A percentile compares a stretch with the other conserved stretches of the same genome.
Conservation (phyloP, 1,140 invertebrate species). For the Heliothis subflexa region DNA sequence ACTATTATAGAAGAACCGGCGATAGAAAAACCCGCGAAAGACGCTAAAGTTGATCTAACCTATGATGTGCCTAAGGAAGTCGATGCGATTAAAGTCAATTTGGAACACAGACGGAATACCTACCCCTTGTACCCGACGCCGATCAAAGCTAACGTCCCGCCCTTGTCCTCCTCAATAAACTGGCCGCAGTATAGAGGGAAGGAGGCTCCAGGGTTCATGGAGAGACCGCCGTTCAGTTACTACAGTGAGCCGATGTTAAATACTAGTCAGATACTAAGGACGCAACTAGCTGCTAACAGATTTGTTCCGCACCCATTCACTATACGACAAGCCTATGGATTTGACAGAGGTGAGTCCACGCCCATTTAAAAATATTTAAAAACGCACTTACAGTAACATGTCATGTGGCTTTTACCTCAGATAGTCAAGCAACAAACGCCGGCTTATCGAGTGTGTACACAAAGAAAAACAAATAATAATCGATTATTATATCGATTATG, state of each 20-base stretch:
- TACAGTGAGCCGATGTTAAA: slow-evolving; percentile 76
- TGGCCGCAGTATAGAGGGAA: slow-evolving; percentile 70
- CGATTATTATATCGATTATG: slow-evolving; percentile 27
- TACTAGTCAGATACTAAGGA: slow-evolving; percentile 70
- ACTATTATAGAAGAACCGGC: slow-evolving; percentile 29
- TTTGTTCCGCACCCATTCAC: slow-evolving; percentile 65
- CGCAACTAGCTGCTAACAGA: slow-evolving; percentile 71
- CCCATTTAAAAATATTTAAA: neutral
- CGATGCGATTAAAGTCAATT: slow-evolving; percentile 63
- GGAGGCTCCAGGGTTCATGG: slow-evolving; percentile 56
- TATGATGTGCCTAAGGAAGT: slow-evolving; percentile 66
- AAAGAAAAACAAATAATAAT: slow-evolving; percentile 32
- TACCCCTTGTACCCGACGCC: slow-evolving; percentile 74
- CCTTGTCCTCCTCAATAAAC: slow-evolving; percentile 32
- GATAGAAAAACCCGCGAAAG: neutral
- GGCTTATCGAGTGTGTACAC: slow-evolving; percentile 4
- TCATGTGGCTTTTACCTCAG: neutral
- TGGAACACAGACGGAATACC: slow-evolving; percentile 74
- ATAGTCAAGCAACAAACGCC: slow-evolving; percentile 2
- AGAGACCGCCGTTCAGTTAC: slow-evolving; percentile 61
- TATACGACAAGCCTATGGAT: slow-evolving; percentile 72
- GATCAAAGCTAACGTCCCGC: slow-evolving; percentile 64
- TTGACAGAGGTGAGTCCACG: slow-evolving; percentile 69
- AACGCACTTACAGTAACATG: neutral
- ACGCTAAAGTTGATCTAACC: slow-evolving; percentile 3